phyloP scores from a whole-genome alignment of 2,888 invertebrate genomes.

The Andrena camellia region DNA sequence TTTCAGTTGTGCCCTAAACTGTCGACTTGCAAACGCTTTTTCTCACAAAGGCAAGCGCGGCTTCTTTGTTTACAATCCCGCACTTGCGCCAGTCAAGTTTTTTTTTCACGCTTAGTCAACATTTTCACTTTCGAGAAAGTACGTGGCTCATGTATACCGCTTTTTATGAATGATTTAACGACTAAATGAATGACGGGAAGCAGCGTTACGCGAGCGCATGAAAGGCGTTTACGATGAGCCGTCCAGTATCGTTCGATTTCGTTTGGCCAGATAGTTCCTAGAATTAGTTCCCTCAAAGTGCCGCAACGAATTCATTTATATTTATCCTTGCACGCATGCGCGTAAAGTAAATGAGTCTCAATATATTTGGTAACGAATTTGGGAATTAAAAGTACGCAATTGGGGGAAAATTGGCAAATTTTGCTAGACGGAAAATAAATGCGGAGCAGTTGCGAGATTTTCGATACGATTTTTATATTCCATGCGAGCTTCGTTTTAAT shows the following conservation, averaged over 20 bases:
- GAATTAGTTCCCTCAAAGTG: conserved; percentile 8
- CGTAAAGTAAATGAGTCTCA: neutral
- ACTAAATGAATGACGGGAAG: conserved; percentile 50
- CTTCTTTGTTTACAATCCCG: neutral
- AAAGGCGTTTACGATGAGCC: conserved; percentile 39
- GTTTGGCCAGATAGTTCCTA: neutral
- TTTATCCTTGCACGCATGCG: conserved; percentile 3
- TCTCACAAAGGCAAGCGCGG: neutral
- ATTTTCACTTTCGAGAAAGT: conserved; percentile 3
- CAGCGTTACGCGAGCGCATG: conserved; percentile 1
- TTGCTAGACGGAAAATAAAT: neutral
- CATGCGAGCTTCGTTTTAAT: too few relatives aligned
- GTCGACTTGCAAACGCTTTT: neutral
- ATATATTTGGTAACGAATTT: conserved; percentile 16
- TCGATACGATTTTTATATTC: too few relatives aligned
- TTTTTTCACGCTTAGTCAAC: neutral
- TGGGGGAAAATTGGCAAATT: neutral
- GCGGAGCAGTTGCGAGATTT: too few relatives aligned
- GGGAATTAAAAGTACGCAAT: neutral
- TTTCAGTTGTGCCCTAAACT: neutral
- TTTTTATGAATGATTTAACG: conserved; percentile 9
- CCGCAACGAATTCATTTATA: neutral
- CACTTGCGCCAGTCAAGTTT: neutral
- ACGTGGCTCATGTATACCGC: neutral
- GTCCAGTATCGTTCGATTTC: neutral